Base-by-base conservation (phyloP, 1,140 invertebrate species). In the Arion vulgaris region DNA sequence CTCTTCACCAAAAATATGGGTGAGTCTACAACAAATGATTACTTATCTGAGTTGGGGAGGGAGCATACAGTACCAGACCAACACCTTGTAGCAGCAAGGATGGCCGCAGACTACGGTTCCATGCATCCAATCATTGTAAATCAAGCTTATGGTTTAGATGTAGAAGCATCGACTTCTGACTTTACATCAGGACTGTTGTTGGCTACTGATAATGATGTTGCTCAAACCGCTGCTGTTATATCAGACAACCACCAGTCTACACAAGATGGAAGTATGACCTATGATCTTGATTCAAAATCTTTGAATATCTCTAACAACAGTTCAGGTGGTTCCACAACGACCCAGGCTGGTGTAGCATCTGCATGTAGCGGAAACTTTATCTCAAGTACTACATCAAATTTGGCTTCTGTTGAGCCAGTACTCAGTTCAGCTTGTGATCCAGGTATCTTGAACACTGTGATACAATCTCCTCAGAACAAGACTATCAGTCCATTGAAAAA, bases 401-500 rank as follows among this genome's bases (percentile, higher is more conserved):
- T 66, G 28, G n/a, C n/a, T 13, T 5, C 62, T 34, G 11, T 7
- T 32, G 62, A 66, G n/a, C 62, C 62, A 66, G 2, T 28, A 66
- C n/a, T 66, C 17, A 28, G 28, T 66, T 34, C 28, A 32, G 11
- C 28, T 32, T 32, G 28, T 66, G 62, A 11, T 17, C 62, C 62
- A 32, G 62, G 28, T 32, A 66, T 32, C 17, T 17, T 28, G 1
- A 51, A 13, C 45, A 34, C 28, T n/a, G 73, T 34, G 19, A 49
- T 75, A 28, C 73, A 75, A 11, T 75, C 73, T 9, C 73, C 73
- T 5, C 73, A 75, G 45, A 75, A 75, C 41, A 75, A 51, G n/a
- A 75, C 73, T 1, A 32, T 75, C 17, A 23, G 38, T 51, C 73
- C 73, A 34, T 1, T 75, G 1, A 75, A 75, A 34, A 53, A 4